Percentiles rank a stretch among this genome's conserved stretches.
These are phyloP conservation scores for Acrocephalus kingi DNA, from an alignment of 2,113 vertebrate species.

Conservation along the genomic window DNA sequence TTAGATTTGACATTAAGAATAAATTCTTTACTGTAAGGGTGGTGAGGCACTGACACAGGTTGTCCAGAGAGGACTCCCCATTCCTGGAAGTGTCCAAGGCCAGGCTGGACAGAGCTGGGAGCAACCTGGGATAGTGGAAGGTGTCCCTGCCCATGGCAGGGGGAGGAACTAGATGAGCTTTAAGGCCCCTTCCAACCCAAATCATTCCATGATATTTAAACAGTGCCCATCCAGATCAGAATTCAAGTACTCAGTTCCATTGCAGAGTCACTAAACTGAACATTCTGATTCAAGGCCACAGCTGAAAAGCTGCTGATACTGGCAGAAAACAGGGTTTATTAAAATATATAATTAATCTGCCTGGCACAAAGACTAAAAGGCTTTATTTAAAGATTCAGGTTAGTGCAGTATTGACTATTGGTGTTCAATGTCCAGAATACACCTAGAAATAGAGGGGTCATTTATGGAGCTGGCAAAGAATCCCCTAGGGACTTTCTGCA, in stretches of 20 bases:
- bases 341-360: neutral
- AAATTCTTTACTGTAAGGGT: neutral
- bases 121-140: neutral
- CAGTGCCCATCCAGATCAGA: neutral
- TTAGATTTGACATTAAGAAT: neutral
- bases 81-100: neutral
- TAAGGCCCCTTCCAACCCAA: too few species aligned
- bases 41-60: too few species aligned
- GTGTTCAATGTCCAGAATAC: neutral
- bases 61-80: neutral
- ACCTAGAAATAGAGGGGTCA: neutral
- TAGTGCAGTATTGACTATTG: neutral
- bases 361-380: neutral
- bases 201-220: neutral
- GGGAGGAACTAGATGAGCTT: neutral
- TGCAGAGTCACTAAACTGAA: neutral
- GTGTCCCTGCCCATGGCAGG: neutral
- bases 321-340: neutral
- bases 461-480: neutral
- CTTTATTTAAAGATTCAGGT: constrained; percentile 14
- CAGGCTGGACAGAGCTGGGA: neutral
- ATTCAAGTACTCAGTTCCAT: neutral
- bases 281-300: neutral
- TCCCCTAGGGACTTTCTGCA: neutral
- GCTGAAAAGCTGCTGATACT: neutral